Conservation (phyloP, 2,888 invertebrate genomes). For the Eretmocerus hayati region DNA sequence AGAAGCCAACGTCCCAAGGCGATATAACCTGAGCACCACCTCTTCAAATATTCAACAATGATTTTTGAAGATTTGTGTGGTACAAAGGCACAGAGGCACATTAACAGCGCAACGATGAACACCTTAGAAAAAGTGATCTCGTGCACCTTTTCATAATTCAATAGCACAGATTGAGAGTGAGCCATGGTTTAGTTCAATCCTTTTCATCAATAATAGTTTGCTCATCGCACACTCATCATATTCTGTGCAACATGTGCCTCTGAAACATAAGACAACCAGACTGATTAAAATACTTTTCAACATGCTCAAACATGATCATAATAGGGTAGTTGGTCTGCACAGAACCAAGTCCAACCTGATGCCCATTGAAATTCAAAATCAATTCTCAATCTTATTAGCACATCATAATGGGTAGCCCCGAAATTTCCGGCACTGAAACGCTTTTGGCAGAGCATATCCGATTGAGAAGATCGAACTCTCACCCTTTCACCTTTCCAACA, state of each 20-base stretch:
- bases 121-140: slow-evolving; percentile 27
- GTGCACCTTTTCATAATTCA: slow-evolving; percentile 35
- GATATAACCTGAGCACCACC: slow-evolving; percentile 41
- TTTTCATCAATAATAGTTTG: slow-evolving; percentile 34
- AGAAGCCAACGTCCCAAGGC: slow-evolving; percentile 42
- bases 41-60: slow-evolving; percentile 22
- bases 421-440: no score
- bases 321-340: no score
- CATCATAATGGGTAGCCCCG: no score
- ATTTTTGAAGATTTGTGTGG: slow-evolving; percentile 29
- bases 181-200: slow-evolving; percentile 37
- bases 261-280: slow-evolving; percentile 65
- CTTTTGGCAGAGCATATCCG: no score
- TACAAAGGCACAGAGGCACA: slow-evolving; percentile 45
- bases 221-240: slow-evolving; percentile 45
- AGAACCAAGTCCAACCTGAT: slow-evolving; percentile 22
- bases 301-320: slow-evolving; percentile 43
- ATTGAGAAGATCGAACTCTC: no score
- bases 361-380: slow-evolving; percentile 22
- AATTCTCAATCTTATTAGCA: slow-evolving; percentile 36
- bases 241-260: slow-evolving; percentile 67
- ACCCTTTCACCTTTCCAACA: no score
- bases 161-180: slow-evolving; percentile 46
- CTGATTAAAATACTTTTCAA: slow-evolving; percentile 45
- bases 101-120: slow-evolving; percentile 36